Evolutionary conservation across 2,113 vertebrate genomes (phyloP).

Genomic region (Dromas ardeola): DNA sequence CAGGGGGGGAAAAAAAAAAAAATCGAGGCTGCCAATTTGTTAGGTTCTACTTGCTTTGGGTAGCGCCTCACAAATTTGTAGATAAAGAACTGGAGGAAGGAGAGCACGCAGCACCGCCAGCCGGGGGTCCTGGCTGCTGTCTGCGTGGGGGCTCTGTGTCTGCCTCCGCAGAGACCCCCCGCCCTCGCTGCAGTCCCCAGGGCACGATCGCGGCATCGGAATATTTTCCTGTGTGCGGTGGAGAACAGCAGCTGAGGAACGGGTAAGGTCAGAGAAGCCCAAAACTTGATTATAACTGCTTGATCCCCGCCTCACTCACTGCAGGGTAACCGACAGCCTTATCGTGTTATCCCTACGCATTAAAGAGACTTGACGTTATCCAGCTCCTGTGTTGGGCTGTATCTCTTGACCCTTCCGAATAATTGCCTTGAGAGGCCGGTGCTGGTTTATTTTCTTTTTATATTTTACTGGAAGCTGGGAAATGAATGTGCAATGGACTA

Average conservation of each 20-base stretch:
- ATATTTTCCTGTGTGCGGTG: neutral
- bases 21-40: rapidly evolving
- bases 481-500: neutral
- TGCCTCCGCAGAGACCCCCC: neutral
- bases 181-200: neutral
- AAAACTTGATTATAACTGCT: neutral
- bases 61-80: neutral
- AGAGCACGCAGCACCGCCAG: neutral
- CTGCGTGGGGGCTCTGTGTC: rapidly evolving
- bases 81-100: neutral
- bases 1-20: neutral
- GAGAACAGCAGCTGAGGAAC: neutral
- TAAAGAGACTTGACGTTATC: neutral
- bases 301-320: neutral
- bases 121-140: neutral
- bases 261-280: neutral
- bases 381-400: constrained; percentile 7
- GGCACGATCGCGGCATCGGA: neutral
- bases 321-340: neutral
- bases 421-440: constrained; percentile 57
- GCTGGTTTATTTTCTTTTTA: neutral
- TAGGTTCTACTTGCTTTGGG: rapidly evolving
- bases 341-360: neutral
- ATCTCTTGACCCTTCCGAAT: constrained; percentile 6
- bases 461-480: constrained; percentile 15